phyloP scores from a whole-genome alignment of 2,888 invertebrate species.

The Plemyria rubiginata region DNA sequence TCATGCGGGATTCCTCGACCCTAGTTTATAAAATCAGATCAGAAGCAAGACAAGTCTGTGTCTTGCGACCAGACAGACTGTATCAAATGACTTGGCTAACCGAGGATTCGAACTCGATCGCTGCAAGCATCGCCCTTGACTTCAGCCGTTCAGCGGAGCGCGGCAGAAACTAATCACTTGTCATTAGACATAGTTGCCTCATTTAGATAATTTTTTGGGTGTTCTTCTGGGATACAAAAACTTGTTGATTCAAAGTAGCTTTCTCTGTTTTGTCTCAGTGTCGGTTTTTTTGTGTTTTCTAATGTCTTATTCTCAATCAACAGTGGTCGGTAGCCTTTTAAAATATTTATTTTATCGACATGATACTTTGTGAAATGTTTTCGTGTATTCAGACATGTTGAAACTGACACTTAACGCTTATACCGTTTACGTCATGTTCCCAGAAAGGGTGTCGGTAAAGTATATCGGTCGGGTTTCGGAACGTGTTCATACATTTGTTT shows the following conservation, averaged over 20 bases:
- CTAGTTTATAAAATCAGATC: background rate
- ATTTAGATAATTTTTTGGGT: slow-evolving; percentile 37
- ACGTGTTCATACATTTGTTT: background rate
- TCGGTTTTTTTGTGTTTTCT: slow-evolving; percentile 1
- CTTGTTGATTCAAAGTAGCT: slow-evolving; percentile 10
- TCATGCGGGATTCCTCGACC: background rate
- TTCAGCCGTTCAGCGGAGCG: slow-evolving; percentile 55
- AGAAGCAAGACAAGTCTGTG: background rate
- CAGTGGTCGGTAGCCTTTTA: background rate
- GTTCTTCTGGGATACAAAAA: slow-evolving; percentile 22
- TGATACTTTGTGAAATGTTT: background rate
- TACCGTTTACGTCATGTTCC: background rate
- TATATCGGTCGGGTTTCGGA: background rate
- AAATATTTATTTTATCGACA: background rate
- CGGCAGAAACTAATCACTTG: slow-evolving; percentile 65
- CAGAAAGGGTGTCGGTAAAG: background rate
- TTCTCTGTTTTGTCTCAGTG: slow-evolving; percentile 25
- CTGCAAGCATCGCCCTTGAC: slow-evolving; percentile 58
- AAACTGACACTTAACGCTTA: background rate
- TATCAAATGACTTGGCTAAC: slow-evolving; percentile 34
- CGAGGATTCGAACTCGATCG: slow-evolving; percentile 31
- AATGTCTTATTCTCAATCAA: background rate
- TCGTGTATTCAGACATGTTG: background rate
- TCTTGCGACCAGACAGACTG: slow-evolving; percentile 14
- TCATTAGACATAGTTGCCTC: slow-evolving; percentile 59